Evolutionary conservation across 2,113 vertebrate genomes (phyloP).

Genomic region (Phylloscopus trochilus): DNA sequence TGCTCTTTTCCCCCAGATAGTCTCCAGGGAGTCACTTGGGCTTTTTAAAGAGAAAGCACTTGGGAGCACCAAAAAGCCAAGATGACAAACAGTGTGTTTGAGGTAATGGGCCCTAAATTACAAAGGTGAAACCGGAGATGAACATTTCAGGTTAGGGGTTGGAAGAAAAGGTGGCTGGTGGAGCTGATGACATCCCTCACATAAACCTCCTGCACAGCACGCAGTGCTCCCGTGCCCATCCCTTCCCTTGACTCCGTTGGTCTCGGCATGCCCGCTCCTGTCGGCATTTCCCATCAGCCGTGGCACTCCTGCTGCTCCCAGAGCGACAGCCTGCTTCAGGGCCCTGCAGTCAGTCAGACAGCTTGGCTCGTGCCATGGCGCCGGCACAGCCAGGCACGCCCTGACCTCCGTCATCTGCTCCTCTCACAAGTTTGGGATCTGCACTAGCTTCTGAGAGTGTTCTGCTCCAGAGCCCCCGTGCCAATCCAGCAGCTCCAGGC

Average conservation of each 20-base stretch:
- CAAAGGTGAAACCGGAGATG: background rate
- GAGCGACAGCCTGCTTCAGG: constrained; percentile 77
- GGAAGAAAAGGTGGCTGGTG: background rate
- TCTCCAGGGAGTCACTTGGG: background rate
- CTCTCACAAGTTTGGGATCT: constrained; percentile 70
- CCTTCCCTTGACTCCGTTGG: background rate
- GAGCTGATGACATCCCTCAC: background rate
- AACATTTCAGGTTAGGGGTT: background rate
- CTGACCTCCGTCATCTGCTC: constrained; percentile 79
- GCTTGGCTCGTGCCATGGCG: constrained; percentile 65
- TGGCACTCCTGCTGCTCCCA: constrained; percentile 79
- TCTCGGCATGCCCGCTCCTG: background rate
- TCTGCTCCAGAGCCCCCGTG: constrained; percentile 15
- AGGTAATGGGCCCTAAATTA: background rate
- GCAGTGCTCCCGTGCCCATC: background rate
- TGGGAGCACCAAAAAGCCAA: background rate
- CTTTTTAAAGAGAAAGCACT: background rate
- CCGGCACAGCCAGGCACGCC: background rate
- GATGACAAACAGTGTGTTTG: background rate
- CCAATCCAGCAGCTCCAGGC: background rate
- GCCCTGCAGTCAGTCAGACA: constrained; percentile 80
- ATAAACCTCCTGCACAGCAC: background rate
- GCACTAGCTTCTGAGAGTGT: background rate
- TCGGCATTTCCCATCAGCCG: constrained; percentile 55
- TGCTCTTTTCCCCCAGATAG: background rate